Base-by-base conservation (phyloP, 1,140 invertebrate genomes). In the Hypothenemus hampei region DNA sequence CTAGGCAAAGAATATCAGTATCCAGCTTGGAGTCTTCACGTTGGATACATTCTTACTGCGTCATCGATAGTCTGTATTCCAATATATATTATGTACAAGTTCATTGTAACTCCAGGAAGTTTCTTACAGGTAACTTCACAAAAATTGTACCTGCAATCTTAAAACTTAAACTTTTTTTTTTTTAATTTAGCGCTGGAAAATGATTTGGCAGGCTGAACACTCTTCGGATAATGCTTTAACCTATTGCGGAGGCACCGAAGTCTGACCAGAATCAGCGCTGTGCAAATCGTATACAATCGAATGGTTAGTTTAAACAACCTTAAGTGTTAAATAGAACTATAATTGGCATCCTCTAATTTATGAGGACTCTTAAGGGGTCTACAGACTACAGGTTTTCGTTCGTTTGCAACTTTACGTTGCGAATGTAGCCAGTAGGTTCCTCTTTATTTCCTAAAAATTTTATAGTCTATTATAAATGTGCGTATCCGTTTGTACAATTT, bases 1-100 rank as follows among this genome's bases (percentile, higher is more conserved):
- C 79, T 86, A 4, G 94, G 93, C 58, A 86, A 89, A 44, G 83
- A 87, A 61, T 97, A 96, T 71, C 72, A 78, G 15, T 98, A 97
- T 75, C 94, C 95, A 0, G 70, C 78, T 33, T 93, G 89, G 87
- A 92, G 91, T 37, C 91, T 94, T 69, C 74, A 86, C 16, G 78
- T 97, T 26, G 95, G 95, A 15, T 95, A 93, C 87, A 65, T 81
- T 3, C 86, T 98, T 55, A 94, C 94, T 4, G 84, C 83, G 8
- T 97, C 93, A 16, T 96, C 93, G 43, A 86, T 97, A 33, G 76
- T 89, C 3, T 94, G 91, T 75, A 97, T 98, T 65, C 93, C 93
- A 13, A 74, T 87, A 20, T 84, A 94, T 65, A 92, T 91, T 18
- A 70, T 93, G 46, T 93, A 89, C 72, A 89, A 91, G 71, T 77